Percentiles rank a stretch among this genome's conserved stretches.
Conservation (phyloP, 2,113 vertebrate genomes). For the Pleuronectes platessa region DNA sequence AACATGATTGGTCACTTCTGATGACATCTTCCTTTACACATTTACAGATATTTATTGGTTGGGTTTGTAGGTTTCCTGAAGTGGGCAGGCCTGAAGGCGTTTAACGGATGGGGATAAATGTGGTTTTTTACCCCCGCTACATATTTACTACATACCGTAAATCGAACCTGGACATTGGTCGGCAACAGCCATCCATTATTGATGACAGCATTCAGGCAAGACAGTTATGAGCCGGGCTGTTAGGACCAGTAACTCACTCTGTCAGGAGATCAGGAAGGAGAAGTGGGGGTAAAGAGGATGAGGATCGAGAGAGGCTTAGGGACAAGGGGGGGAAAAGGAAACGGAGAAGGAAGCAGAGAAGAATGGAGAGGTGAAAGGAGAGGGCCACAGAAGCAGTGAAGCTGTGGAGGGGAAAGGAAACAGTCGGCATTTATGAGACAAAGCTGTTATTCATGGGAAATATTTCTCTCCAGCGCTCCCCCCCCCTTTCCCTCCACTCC, state of each 20-base stretch:
- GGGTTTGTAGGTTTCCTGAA: slow-evolving; percentile 32
- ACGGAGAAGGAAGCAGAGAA: background rate
- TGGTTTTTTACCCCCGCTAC: slow-evolving; percentile 25
- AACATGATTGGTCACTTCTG: slow-evolving; percentile 32
- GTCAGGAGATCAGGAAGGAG: slow-evolving; percentile 51
- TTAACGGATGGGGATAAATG: slow-evolving; percentile 35
- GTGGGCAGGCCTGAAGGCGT: slow-evolving; percentile 6
- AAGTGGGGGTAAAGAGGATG: slow-evolving; percentile 19
- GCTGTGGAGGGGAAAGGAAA: slow-evolving; percentile 18
- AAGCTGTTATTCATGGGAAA: slow-evolving; percentile 49
- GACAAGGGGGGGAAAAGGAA: background rate
- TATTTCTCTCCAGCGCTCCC: background rate
- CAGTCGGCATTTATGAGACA: slow-evolving; percentile 21
- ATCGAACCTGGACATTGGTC: slow-evolving; percentile 66
- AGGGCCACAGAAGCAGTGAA: slow-evolving; percentile 2
- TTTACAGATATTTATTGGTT: slow-evolving; percentile 49
- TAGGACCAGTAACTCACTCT: slow-evolving; percentile 69
- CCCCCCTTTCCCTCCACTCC: slow-evolving; percentile 24
- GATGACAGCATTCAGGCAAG: slow-evolving; percentile 70
- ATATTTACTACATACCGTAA: slow-evolving; percentile 67
- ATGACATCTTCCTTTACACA: slow-evolving; percentile 47
- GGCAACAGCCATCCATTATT: slow-evolving; percentile 67
- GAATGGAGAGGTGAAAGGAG: background rate
- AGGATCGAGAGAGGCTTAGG: slow-evolving; percentile 16
- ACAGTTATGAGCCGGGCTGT: slow-evolving; percentile 72